These are phyloP conservation scores for Pelusios castaneus DNA, from an alignment of 2,113 vertebrate species.

Conservation along the genomic window DNA sequence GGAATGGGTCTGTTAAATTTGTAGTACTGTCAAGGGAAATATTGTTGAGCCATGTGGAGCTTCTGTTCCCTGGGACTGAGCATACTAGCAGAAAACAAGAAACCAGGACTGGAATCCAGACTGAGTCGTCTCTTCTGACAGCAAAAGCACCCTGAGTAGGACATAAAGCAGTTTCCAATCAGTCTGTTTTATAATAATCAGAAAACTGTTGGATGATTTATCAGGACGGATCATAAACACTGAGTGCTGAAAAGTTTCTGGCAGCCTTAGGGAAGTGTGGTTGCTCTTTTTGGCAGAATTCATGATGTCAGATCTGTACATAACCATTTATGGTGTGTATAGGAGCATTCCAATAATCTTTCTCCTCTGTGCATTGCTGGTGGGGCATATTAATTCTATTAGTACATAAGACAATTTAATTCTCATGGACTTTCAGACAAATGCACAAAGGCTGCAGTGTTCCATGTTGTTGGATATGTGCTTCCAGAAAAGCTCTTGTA, in stretches of 20 bases:
- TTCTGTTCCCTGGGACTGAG: not conserved
- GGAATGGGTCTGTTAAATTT: not conserved
- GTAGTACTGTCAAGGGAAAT: not conserved
- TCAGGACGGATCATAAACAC: not conserved
- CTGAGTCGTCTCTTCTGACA: not conserved
- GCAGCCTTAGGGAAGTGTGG: not conserved
- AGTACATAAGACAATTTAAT: fast-evolving
- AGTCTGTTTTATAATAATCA: not conserved
- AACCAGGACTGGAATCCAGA: not conserved
- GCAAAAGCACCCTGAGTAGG: not conserved
- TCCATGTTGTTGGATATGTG: not conserved
- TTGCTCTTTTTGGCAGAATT: not conserved
- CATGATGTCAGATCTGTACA: fast-evolving
- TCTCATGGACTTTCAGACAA: not conserved
- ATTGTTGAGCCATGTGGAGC: fast-evolving
- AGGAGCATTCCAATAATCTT: not conserved
- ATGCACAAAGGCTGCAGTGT: not conserved
- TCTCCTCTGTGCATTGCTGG: fast-evolving
- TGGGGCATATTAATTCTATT: not conserved
- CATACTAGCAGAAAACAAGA: not conserved
- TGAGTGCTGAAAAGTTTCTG: fast-evolving
- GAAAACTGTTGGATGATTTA: not conserved
- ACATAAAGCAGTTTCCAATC: not conserved
- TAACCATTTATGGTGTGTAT: too few species aligned
- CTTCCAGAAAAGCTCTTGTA: not conserved